These are phyloP conservation scores for Cardinalis cardinalis DNA, from an alignment of 2,113 vertebrate species.

Conservation along the genomic window DNA sequence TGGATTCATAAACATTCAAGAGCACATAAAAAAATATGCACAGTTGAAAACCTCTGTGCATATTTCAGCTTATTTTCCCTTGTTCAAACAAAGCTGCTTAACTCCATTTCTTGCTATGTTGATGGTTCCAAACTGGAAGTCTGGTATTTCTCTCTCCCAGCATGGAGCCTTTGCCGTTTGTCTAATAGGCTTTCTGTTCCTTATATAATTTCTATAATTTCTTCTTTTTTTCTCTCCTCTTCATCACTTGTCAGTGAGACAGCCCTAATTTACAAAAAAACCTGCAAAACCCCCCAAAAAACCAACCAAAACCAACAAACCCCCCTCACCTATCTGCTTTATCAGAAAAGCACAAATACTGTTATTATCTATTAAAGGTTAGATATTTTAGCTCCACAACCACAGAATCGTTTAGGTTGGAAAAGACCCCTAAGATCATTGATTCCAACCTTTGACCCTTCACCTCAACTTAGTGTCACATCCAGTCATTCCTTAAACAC, in stretches of 20 bases:
- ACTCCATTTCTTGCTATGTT: neutral
- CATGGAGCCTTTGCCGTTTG: accelerated
- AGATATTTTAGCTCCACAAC: neutral
- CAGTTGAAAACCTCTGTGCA: neutral
- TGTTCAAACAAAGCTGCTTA: neutral
- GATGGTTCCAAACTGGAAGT: neutral
- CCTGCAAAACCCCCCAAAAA: accelerated
- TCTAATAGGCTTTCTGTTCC: neutral
- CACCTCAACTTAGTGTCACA: neutral
- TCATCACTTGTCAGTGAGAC: neutral
- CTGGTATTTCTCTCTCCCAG: neutral
- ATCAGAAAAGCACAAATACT: neutral
- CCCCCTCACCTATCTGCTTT: neutral
- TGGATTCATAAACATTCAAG: neutral
- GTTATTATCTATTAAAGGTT: neutral
- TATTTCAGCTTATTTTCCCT: neutral
- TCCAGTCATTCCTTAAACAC: neutral
- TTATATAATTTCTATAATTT: neutral
- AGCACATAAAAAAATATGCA: neutral
- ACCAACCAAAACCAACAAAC: accelerated
- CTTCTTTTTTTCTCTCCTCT: neutral
- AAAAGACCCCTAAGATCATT: neutral
- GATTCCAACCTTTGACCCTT: neutral
- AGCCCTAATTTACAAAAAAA: neutral
- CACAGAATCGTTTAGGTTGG: neutral